A percentile compares a stretch with the other conserved stretches of the same genome.
phyloP scores from a whole-genome alignment of 2,797 vertebrate species.

The Pantherophis alleghaniensis region DNA sequence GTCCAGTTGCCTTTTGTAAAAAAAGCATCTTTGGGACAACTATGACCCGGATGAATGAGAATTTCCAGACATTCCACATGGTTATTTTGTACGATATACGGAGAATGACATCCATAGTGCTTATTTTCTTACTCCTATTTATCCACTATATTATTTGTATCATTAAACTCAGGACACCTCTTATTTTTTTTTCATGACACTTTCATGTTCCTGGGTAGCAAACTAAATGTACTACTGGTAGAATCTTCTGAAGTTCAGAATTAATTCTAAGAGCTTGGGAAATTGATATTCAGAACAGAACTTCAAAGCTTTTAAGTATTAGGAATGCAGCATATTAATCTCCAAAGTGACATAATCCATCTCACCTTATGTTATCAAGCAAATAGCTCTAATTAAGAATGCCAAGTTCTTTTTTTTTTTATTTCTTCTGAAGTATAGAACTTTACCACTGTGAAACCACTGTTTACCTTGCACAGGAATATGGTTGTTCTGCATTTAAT shows the following conservation, averaged over 20 bases:
- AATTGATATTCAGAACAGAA: slow-evolving; percentile 7
- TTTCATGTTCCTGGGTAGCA: slow-evolving; percentile 27
- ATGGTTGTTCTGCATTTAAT: slow-evolving; percentile 11
- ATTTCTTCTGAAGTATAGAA: slow-evolving; percentile 18
- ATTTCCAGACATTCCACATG: slow-evolving; percentile 33
- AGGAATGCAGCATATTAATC: neutral
- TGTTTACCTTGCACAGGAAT: neutral
- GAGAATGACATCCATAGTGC: slow-evolving; percentile 48
- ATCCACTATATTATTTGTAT: slow-evolving; percentile 45
- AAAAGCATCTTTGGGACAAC: neutral
- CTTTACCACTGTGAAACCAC: slow-evolving; percentile 10
- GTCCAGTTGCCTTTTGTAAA: neutral
- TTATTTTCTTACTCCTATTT: slow-evolving; percentile 43
- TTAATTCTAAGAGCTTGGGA: neutral
- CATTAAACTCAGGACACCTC: slow-evolving; percentile 28
- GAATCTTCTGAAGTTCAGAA: neutral
- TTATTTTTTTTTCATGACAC: slow-evolving; percentile 37
- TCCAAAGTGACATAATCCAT: neutral
- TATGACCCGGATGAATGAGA: neutral
- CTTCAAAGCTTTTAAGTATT: neutral
- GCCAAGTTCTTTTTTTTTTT: neutral
- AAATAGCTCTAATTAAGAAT: slow-evolving; percentile 3
- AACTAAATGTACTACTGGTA: neutral
- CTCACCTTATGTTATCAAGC: neutral
- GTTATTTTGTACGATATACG: slow-evolving; percentile 39